These are phyloP conservation scores for Tokudaia tokunoshimensis DNA, from an alignment of 2,797 vertebrate species.

Conservation along the genomic window DNA sequence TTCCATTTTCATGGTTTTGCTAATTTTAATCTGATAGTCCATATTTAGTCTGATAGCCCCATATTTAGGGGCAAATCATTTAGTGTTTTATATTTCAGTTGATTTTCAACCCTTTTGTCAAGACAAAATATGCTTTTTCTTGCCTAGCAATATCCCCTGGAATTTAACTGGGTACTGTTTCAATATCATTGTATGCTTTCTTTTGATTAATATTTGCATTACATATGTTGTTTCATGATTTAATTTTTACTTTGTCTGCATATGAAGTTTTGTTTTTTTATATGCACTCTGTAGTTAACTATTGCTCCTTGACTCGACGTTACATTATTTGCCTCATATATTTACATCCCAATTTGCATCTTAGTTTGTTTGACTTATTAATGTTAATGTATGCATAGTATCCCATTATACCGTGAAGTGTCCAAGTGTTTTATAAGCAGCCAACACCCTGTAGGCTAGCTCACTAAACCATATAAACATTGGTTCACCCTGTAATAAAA, in stretches of 20 bases:
- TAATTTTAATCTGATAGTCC: not conserved
- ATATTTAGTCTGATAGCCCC: too few relatives aligned
- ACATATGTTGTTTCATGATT: not conserved
- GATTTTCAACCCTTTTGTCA: not conserved
- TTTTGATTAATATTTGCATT: not conserved
- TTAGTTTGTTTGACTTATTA: constrained; percentile 14
- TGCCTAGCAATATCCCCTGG: not conserved
- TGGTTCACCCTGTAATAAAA: not conserved
- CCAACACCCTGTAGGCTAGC: not conserved
- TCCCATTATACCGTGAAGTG: not conserved
- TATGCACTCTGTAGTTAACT: not conserved
- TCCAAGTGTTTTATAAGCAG: constrained; percentile 1
- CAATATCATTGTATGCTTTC: not conserved
- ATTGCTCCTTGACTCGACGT: not conserved
- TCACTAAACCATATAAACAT: not conserved
- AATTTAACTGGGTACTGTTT: not conserved
- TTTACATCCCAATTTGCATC: not conserved
- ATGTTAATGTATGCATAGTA: constrained; percentile 1
- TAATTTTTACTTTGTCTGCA: not conserved
- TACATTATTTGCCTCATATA: not conserved
- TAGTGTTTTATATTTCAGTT: not conserved
- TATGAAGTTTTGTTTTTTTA: not conserved
- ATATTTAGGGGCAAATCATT: not conserved
- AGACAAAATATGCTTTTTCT: not conserved
- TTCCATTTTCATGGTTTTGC: not conserved